Conservation (phyloP, 2,888 invertebrate species). For the Leptinotarsa rubiginosa region DNA sequence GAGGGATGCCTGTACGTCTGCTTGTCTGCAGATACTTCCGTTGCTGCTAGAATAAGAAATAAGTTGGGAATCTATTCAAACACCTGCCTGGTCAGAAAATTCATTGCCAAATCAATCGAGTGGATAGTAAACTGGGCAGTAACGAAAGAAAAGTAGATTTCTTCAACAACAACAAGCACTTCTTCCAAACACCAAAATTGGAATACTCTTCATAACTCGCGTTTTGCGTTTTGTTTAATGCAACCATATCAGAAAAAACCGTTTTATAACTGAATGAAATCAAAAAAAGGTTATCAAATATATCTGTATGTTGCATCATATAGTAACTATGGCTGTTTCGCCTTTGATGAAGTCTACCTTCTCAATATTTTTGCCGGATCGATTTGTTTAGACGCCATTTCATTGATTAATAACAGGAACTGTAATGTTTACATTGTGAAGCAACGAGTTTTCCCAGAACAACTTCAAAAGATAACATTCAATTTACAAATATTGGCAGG, state of each 20-base stretch:
- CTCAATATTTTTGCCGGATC: not conserved
- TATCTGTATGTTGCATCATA: too few species aligned
- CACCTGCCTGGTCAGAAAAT: not conserved
- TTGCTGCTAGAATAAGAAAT: conserved; percentile 2
- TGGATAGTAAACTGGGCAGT: too few species aligned
- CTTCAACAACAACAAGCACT: too few species aligned
- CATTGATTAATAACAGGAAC: not conserved
- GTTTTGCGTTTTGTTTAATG: not conserved
- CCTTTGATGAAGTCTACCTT: not conserved
- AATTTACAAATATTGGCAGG: not conserved
- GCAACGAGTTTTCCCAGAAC: not conserved
- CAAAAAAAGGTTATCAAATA: too few species aligned
- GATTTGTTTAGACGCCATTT: not conserved
- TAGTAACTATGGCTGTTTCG: too few species aligned
- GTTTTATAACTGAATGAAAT: too few species aligned
- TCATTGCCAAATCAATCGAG: too few species aligned
- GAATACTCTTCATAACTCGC: not conserved
- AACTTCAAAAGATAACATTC: not conserved
- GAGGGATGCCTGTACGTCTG: conserved; percentile 17
- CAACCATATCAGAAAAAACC: too few species aligned
- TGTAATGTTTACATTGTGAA: not conserved
- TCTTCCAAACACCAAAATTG: not conserved
- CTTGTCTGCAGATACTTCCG: conserved; percentile 9
- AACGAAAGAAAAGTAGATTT: too few species aligned
- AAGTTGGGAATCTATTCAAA: not conserved